Evolutionary conservation across 2,888 invertebrate genomes (phyloP).

Genomic region (Lumbricus terrestris): DNA sequence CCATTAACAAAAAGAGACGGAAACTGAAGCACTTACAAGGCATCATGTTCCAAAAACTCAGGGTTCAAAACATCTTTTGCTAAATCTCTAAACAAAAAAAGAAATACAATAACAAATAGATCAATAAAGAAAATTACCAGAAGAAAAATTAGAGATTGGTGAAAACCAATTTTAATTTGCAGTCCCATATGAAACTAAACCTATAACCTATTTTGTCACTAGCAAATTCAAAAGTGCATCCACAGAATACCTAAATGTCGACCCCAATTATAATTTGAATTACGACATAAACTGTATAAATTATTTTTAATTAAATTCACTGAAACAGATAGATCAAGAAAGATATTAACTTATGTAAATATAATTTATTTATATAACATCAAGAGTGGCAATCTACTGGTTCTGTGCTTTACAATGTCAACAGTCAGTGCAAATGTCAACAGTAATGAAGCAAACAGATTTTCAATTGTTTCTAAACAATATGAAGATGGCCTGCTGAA

Average conservation of each 20-base stretch:
- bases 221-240: background rate
- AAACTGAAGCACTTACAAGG: conserved; percentile 68
- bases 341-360: background rate
- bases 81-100: conserved; percentile 64
- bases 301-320: too few species aligned
- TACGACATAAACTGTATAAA: background rate
- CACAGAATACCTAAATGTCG: background rate
- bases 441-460: too few species aligned
- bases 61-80: conserved; percentile 70
- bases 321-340: background rate
- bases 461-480: too few species aligned
- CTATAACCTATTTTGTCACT: background rate
- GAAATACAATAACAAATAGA: background rate
- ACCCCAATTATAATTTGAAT: background rate
- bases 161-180: background rate
- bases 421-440: too few species aligned
- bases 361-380: too few species aligned
- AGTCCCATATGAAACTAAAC: background rate
- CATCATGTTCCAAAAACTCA: conserved; percentile 74
- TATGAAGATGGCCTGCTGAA: too few species aligned
- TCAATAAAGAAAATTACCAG: background rate
- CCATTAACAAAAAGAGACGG: background rate
- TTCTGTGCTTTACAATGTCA: too few species aligned
- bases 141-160: background rate
- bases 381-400: too few species aligned